A percentile compares a stretch with the other conserved stretches of the same genome.
Evolutionary conservation across 1,140 invertebrate species (phyloP).

Genomic region (Centruroides sculpturatus): DNA sequence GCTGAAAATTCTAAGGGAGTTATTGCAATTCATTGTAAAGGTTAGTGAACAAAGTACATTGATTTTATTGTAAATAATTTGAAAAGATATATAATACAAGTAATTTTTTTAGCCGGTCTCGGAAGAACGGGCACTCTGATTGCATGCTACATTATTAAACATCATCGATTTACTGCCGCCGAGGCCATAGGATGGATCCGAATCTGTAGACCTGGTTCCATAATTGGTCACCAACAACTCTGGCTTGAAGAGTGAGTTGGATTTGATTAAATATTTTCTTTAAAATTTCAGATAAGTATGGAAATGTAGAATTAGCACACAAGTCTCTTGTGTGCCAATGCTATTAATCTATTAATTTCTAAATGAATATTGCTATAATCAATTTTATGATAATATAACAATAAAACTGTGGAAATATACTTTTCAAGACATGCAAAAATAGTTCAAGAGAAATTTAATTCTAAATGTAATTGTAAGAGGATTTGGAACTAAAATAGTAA

Average conservation of each 20-base stretch:
- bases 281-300: too few relatives aligned
- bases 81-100: not conserved
- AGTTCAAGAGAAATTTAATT: too few relatives aligned
- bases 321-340: too few relatives aligned
- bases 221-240: slow-evolving; percentile 93
- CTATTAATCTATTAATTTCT: too few relatives aligned
- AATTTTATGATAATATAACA: too few relatives aligned
- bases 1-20: slow-evolving; percentile 76
- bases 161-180: slow-evolving; percentile 80
- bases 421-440: too few relatives aligned
- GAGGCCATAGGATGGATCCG: slow-evolving; percentile 95
- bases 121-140: slow-evolving; percentile 97
- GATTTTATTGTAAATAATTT: not conserved
- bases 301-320: too few relatives aligned
- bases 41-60: slow-evolving; percentile 28
- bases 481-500: too few relatives aligned
- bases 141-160: slow-evolving; percentile 97
- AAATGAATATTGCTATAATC: too few relatives aligned
- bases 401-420: too few relatives aligned
- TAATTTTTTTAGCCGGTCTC: slow-evolving; percentile 56
- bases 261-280: too few relatives aligned
- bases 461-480: too few relatives aligned
- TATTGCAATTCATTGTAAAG: slow-evolving; percentile 98
- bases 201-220: slow-evolving; percentile 92
- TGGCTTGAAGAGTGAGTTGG: slow-evolving; percentile 49